Evolutionary conservation across 2,113 vertebrate species (phyloP).

Genomic region (Alethe diademata): DNA sequence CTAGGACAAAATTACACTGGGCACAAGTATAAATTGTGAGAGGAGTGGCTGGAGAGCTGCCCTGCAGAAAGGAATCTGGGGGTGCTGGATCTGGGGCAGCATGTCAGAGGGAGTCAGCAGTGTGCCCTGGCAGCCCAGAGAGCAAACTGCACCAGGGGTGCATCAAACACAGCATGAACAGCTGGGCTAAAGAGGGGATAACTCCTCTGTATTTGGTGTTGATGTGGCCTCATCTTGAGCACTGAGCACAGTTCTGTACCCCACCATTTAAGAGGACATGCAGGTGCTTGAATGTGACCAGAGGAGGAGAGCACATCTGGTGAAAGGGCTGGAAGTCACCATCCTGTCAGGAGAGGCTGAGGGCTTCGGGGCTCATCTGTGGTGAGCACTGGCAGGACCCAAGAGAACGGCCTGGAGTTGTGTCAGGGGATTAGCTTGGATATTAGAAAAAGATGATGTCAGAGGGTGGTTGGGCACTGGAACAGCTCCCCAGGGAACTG

Average conservation of each 20-base stretch:
- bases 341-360: background rate
- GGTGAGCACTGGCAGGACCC: accelerated
- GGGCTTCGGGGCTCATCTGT: background rate
- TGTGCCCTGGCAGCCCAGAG: background rate
- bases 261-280: background rate
- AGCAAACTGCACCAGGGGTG: background rate
- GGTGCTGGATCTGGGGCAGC: background rate
- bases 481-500: background rate
- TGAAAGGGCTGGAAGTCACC: background rate
- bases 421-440: background rate
- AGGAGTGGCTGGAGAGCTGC: background rate
- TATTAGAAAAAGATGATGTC: background rate
- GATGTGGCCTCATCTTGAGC: background rate
- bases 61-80: background rate
- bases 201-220: background rate
- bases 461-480: too few relatives aligned
- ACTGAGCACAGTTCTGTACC: background rate
- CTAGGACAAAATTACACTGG: background rate
- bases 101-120: background rate
- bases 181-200: background rate
- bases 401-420: background rate
- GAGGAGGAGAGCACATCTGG: background rate
- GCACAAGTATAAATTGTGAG: accelerated
- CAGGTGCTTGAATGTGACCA: background rate
- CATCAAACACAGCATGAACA: background rate